Evolutionary conservation across 2,113 vertebrate species (phyloP).

Genomic region (Ochotona curzoniae): DNA sequence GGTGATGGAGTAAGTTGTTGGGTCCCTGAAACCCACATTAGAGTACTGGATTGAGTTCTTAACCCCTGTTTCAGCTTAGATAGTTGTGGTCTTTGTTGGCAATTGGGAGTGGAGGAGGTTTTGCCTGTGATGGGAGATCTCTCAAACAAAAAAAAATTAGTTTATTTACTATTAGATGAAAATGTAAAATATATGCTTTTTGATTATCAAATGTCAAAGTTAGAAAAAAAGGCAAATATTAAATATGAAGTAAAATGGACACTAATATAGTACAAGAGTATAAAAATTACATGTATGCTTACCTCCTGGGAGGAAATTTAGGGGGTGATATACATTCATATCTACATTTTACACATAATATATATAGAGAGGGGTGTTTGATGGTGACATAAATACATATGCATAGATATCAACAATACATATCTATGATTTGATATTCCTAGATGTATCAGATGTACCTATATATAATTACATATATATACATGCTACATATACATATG

Average conservation of each 20-base stretch:
- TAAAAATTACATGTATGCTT: background rate
- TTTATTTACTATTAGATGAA: background rate
- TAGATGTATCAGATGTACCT: too few species aligned
- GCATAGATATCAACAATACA: background rate
- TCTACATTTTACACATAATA: too few species aligned
- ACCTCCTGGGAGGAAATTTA: background rate
- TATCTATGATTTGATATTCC: too few species aligned
- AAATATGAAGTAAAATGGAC: background rate
- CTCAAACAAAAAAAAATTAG: too few species aligned
- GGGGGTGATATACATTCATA: too few species aligned
- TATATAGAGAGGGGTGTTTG: background rate
- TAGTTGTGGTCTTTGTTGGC: too few species aligned
- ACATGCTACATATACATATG: background rate
- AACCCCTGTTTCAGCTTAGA: too few species aligned
- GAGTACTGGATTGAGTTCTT: too few species aligned
- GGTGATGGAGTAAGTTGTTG: too few species aligned
- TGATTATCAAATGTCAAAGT: slow-evolving; percentile 1
- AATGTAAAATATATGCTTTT: slow-evolving; percentile 18
- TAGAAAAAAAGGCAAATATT: background rate
- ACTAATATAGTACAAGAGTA: background rate
- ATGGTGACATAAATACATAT: background rate
- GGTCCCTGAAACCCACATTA: too few species aligned
- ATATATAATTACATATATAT: background rate
- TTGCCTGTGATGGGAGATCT: too few species aligned
- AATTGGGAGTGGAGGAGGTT: too few species aligned